Evolutionary conservation across 64 coral and sea anemone species (phyloP).

Genomic region (Stichodactyla mertensii): DNA sequence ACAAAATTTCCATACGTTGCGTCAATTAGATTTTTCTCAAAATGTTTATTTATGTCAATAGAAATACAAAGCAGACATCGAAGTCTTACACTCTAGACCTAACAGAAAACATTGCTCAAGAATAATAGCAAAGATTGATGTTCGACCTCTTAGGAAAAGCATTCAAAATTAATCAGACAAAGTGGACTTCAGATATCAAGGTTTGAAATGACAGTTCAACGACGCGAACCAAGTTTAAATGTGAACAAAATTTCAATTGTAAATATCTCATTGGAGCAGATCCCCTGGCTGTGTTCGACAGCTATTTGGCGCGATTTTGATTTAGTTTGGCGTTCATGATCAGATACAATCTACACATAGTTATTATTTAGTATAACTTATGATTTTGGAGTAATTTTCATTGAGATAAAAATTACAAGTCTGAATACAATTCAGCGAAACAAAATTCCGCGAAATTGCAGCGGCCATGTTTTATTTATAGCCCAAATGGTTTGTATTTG

Average conservation of each 20-base stretch:
- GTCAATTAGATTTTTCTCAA: background rate
- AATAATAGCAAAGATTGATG: background rate
- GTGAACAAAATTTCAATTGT: background rate
- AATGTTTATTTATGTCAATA: background rate
- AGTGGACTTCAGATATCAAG: background rate
- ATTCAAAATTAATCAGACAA: background rate
- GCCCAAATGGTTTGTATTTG: background rate
- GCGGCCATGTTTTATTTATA: background rate
- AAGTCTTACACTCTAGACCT: background rate
- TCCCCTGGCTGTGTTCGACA: background rate
- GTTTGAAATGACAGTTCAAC: background rate
- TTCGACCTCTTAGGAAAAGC: background rate
- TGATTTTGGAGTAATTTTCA: background rate
- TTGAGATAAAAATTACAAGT: background rate
- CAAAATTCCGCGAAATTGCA: background rate
- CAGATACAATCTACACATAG: background rate
- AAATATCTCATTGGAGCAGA: background rate
- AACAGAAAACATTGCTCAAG: background rate
- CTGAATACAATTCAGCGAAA: background rate
- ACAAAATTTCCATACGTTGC: too few relatives aligned
- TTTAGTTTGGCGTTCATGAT: background rate
- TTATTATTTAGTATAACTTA: background rate
- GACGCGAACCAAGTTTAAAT: background rate
- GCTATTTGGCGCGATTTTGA: too few relatives aligned
- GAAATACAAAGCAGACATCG: background rate